Base-by-base conservation (phyloP, 2,113 vertebrate genomes). In the Centropus unirufus region DNA sequence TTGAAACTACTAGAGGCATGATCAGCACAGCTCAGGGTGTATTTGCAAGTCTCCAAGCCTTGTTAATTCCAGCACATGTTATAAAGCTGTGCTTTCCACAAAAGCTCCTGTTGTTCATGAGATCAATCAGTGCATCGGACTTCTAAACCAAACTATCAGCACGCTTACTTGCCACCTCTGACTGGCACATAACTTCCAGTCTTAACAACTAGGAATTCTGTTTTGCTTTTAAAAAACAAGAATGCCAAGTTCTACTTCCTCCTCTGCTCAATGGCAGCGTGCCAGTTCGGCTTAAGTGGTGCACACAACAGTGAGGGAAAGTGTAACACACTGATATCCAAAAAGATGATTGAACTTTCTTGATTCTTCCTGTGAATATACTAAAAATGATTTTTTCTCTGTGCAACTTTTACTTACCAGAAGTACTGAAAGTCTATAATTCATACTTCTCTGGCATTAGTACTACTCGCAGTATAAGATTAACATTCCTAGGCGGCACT, bases 51-150 rank as follows among this genome's bases (percentile, higher is more conserved):
- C 30, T 54, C 46, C 32, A 51, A 83, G 49, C 23, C 49, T 58
- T 55, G 8, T 23, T 40, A 64, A 78, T 20, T 73, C 14, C 49
- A 78, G 51, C 0, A 0, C 30, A 30, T 0, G 0, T 2, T 34
- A 67, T n/a, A 90, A 54, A 69, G n/a, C 49, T 82, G 14, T 24
- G 21, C 34, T 85, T 54, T 59, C 34, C 64, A 64, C n/a, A 40
- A 88, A 76, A 77, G 55, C 40, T 85, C 24, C 49, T 52, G n/a
- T 20, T 67, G 14, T 49, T 82, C 63, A 54, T 6, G 23, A 1
- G 1, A 27, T 66, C 32, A 8, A 78, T 30, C 36, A 34, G 23
- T 72, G 68, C 67, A 73, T 32, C 55, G 59, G 40, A 29, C 36
- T 69, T 46, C 18, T 40, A 77, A 70, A 70, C 15, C 5, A 3